These are phyloP conservation scores for Labia minor DNA, from an alignment of 2,888 invertebrate species.

Conservation along the genomic window DNA sequence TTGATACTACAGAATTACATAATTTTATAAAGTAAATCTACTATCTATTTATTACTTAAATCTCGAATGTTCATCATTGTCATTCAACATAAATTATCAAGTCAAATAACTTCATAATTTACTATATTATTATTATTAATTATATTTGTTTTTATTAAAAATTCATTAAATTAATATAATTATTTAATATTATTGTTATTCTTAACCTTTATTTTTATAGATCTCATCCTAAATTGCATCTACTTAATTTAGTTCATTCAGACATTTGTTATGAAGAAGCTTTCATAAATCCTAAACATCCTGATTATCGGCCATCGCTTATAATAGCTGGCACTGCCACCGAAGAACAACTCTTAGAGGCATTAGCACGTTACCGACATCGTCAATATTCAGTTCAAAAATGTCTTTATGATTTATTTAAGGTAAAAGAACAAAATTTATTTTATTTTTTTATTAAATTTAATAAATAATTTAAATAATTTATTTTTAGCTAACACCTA, in stretches of 20 bases:
- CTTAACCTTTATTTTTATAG: constrained; percentile 7
- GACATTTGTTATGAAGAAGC: constrained; percentile 43
- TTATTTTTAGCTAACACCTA: constrained; percentile 37
- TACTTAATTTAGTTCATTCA: constrained; percentile 46
- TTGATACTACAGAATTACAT: constrained; percentile 38
- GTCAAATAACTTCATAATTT: too few species aligned
- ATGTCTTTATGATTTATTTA: constrained; percentile 50
- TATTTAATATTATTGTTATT: background rate
- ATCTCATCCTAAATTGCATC: constrained; percentile 39
- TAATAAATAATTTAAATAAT: background rate
- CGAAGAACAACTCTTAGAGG: constrained; percentile 46
- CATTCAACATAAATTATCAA: background rate
- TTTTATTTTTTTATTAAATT: constrained; percentile 28
- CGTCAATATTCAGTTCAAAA: constrained; percentile 53
- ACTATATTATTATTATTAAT: too few species aligned
- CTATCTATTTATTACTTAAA: background rate
- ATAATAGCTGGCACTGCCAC: constrained; percentile 45
- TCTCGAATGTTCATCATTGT: background rate
- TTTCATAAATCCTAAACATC: constrained; percentile 38
- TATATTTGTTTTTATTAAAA: too few species aligned
- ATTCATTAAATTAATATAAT: too few species aligned
- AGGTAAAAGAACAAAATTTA: constrained; percentile 33
- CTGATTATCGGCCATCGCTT: constrained; percentile 31
- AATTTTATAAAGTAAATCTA: constrained; percentile 34
- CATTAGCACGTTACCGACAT: constrained; percentile 45